Base-by-base conservation (phyloP, 2,113 vertebrate genomes). In the Phylloscopus trochiloides region DNA sequence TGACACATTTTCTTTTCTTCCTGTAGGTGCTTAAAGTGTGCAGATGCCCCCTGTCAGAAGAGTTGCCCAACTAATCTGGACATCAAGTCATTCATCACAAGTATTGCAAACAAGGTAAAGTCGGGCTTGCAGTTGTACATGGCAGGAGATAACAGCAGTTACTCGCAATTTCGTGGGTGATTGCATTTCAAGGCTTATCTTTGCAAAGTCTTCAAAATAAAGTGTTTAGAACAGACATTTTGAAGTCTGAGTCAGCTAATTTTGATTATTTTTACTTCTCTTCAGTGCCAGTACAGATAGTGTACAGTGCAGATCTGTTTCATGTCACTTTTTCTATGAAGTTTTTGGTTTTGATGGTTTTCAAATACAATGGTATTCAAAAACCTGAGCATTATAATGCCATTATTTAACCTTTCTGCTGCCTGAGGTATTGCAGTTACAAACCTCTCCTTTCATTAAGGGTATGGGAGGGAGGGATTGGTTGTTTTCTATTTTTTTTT, bases 21-120 rank as follows among this genome's bases (percentile, higher is more conserved):
- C n/a, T 70, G 15, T 81, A 99, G 98, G 52, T 99, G 99, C 83
- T 94, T 99, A 38, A 99, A 99, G 95, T 99, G 98, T 97, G 98
- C 97, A 51, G 98, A 99, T 96, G 99, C 98, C 50, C 99, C 99
- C 9, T 99, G 98, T 97, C 99, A 99, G 97, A 99, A 99, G 97
- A 99, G 98, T 91, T 99, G 99, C 90, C 99, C 99, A 32, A 99
- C 99, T 82, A 97, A 99, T 96, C 97, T 99, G 76, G 98, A 99
- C 94, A 97, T 99, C 96, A 99, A 99, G 94, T 98, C 98, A 20
- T 99, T 99, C 97, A 99, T 99, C 97, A 98, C 98, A 72, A 99
- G 98, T 80, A 99, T 99, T 67, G 97, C 98, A 90, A 99, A 98
- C 97, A 98, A 98, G 98, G 98, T 99, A 98, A 98, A 73, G 66